Evolutionary conservation across 2,888 invertebrate species (phyloP), one percentile per base, ranked within the genome.

Genomic region (Diplazon laetatorius): DNA sequence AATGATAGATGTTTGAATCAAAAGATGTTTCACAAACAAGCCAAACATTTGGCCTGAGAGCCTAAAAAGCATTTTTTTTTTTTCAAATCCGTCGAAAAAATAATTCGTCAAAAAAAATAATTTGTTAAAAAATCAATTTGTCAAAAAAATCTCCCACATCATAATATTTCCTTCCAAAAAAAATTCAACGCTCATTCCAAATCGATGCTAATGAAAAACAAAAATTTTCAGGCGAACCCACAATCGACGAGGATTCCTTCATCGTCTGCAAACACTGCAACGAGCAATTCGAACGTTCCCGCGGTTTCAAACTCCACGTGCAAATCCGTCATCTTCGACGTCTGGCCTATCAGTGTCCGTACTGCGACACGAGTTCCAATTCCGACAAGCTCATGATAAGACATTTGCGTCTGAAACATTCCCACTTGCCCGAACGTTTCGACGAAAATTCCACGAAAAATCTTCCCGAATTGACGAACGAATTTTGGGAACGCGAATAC

Each of bases 401-500:
- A 42, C 91, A 91, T 46, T 84, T 91, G 10, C 85, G 85, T 0
- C 70, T 85, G 0, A 85, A 86, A 8, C 91, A 91, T 72, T 82
- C 84, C 0, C 85, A 84, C 2, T 22, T 74, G 2, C 76, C 76
- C 0, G 87, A 87, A 9, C 85, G 83, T 2, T 79, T 89, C 0
- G 35, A 87, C 2, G 76, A 75, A 0, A 91, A 91, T 84, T 84
- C 86, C 2, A 80, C 80, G 0, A 81, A 81, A 0, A 82, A 82
- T 12, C 82, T 82, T 0, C 82, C 82, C 0, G 87, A 88, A 35
- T 74, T 90, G n/a, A 85, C 81, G 0, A 80, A 86, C 10, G 89
- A 89, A 9, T 90, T 90, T 65, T 90, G 90, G 91, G 83, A 83
- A 44, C 86, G 86, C 8, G 89, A 91, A 65, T 91, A 90, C 59